phyloP scores from a whole-genome alignment of 2,113 vertebrate genomes.

The Falcunculus frontatus region DNA sequence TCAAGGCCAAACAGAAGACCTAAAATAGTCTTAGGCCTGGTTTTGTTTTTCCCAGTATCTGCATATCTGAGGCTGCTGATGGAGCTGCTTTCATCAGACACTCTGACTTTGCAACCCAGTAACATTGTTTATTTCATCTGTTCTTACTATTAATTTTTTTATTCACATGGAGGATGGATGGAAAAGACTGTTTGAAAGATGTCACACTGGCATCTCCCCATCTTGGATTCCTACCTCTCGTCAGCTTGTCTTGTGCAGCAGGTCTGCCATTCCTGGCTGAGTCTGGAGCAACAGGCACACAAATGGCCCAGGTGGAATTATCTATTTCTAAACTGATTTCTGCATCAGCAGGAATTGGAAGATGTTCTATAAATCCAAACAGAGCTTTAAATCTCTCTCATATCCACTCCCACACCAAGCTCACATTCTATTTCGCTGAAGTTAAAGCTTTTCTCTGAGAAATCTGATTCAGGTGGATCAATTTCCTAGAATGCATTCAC shows the following conservation, averaged over 20 bases:
- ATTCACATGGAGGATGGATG: background rate
- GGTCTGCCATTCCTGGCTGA: background rate
- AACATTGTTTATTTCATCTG: background rate
- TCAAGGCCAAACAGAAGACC: background rate
- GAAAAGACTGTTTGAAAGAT: background rate
- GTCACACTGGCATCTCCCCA: background rate
- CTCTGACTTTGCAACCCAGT: background rate
- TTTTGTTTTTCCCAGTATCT: background rate
- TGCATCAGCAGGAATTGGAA: background rate
- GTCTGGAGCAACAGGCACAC: background rate
- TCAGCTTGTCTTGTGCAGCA: background rate
- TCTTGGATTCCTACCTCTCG: background rate
- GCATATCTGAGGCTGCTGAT: background rate
- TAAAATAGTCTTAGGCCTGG: background rate
- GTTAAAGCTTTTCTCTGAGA: background rate
- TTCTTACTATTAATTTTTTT: background rate
- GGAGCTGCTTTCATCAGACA: background rate
- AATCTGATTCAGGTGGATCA: background rate
- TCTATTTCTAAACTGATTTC: conserved; percentile 1
- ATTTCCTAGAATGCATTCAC: background rate
- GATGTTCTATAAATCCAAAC: background rate
- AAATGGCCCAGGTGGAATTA: background rate
- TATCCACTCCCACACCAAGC: background rate
- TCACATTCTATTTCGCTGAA: background rate
- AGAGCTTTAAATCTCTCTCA: background rate